A percentile compares a stretch with the other conserved stretches of the same genome.
These are phyloP conservation scores for Chloroclystis v-ata DNA, from an alignment of 2,888 invertebrate species.

Conservation along the genomic window DNA sequence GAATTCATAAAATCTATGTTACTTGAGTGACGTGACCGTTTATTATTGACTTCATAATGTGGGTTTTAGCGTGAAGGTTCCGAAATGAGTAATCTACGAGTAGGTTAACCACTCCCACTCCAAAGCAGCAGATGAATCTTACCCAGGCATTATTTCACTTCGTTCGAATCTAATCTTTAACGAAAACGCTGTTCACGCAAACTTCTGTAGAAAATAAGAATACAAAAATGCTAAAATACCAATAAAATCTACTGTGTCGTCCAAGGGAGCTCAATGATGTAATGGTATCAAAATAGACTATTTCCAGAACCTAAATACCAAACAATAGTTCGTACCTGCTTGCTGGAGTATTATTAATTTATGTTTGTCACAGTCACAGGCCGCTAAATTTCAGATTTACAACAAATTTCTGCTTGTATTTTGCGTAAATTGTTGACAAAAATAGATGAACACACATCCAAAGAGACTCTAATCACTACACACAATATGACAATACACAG, in stretches of 20 bases:
- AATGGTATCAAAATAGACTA: constrained; percentile 54
- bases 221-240: constrained; percentile 24
- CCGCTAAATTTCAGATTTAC: no score
- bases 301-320: neutral
- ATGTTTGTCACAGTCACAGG: constrained; percentile 1
- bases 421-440: no score
- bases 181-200: constrained; percentile 36
- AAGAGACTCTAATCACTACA: no score
- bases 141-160: constrained; percentile 70
- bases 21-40: constrained; percentile 1
- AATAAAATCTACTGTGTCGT: constrained; percentile 9
- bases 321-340: constrained; percentile 8
- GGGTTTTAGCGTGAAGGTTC: constrained; percentile 30
- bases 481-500: no score
- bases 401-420: no score
- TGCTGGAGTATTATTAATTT: neutral
- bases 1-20: no score
- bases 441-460: no score
- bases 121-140: constrained; percentile 54
- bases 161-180: constrained; percentile 34
- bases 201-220: constrained; percentile 57
- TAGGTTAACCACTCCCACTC: constrained; percentile 65
- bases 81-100: constrained; percentile 41
- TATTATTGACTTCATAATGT: constrained; percentile 19
- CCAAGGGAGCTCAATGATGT: constrained; percentile 45